Base-by-base conservation (phyloP, 2,113 vertebrate genomes). In the Apodemus speciosus region DNA sequence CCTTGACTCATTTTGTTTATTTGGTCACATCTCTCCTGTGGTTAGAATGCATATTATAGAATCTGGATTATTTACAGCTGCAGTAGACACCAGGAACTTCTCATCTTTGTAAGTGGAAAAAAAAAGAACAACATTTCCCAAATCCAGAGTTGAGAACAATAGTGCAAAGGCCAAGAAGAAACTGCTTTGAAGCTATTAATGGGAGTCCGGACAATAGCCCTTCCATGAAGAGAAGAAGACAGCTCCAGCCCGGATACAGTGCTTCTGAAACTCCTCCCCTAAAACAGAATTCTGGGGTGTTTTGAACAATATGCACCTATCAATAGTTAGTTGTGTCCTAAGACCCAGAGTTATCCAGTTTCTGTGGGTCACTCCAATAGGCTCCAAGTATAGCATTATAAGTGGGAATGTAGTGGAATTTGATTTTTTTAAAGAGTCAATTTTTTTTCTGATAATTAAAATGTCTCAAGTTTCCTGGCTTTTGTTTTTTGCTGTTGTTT, bases 31-130 rank as follows among this genome's bases (percentile, higher is more conserved):
- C 69, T 75, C 40, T 49, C 71, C 43, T 27, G 14, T 79, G n/a
- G 9, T 90, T 56, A 87, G 84, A 20, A 68, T 85, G 25, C 53
- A 20, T 95, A 51, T 77, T 93, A 93, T 88, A 81, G 46, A 79
- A 62, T 85, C 27, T 62, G 38, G 76, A 85, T 88, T 68, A 71
- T 40, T 94, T 40, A 85, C 85, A 88, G 38, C 46, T 92, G 14
- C 5, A 25, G 40, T 46, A n/a, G 27, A 46, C 32, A n/a, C 27
- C 76, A 49, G 20, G 56, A 85, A 8, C 40, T 23, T 77, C 58
- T 88, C 40, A 40, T 72, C 66, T 89, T 89, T 76, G 25, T 15
- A 76, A 81, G 89, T 72, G 46, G 62, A 84, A 92, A 72, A 20
- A 64, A 76, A 38, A 51, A 53, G 18, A 49, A 15, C 69, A 23